Evolutionary conservation across 2,113 vertebrate species (phyloP).

Genomic region (Trogon melanurus): DNA sequence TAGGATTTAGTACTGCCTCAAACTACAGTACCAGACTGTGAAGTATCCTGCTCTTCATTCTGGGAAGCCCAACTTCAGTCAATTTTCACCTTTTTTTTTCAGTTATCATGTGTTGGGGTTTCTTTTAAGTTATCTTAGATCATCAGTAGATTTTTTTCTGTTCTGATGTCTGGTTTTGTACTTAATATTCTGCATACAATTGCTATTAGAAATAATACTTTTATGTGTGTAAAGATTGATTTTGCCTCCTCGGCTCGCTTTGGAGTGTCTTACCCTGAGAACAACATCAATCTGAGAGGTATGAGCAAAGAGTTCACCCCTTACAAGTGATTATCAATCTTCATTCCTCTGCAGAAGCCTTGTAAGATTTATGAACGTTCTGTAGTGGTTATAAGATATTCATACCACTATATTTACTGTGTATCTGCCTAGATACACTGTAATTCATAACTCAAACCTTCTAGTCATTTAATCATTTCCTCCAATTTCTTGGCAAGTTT

Average conservation of each 20-base stretch:
- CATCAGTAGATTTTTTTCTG: neutral
- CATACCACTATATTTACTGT: neutral
- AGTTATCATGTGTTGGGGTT: neutral
- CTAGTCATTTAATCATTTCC: neutral
- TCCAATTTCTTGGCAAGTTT: neutral
- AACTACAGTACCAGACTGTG: neutral
- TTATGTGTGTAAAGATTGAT: neutral
- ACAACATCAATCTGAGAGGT: fast-evolving
- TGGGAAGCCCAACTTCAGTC: neutral
- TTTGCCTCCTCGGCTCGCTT: neutral
- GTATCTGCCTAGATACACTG: neutral
- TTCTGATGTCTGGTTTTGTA: neutral
- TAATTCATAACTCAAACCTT: neutral
- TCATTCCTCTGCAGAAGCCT: neutral
- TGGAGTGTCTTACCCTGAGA: neutral
- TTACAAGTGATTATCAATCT: neutral
- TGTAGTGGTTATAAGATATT: neutral
- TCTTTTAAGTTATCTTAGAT: neutral
- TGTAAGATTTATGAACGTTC: neutral
- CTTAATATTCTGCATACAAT: fast-evolving
- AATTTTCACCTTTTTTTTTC: neutral
- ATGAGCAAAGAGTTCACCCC: neutral
- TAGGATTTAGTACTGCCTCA: neutral
- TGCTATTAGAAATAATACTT: neutral
- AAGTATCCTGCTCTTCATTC: neutral